phyloP scores from a whole-genome alignment of 2,113 vertebrate genomes.

The Leptobrachium leishanense region DNA sequence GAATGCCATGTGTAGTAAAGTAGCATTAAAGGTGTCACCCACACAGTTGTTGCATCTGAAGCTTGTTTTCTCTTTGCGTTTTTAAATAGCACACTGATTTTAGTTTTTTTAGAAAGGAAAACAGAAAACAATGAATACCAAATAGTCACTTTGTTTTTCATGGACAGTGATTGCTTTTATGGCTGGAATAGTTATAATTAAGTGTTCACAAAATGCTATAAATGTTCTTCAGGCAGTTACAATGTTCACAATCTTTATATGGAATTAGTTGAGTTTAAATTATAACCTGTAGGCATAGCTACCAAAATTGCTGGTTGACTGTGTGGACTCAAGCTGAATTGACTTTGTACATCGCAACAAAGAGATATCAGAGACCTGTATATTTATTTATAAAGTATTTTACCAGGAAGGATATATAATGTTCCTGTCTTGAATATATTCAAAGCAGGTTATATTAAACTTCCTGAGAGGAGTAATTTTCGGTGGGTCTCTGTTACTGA shows the following conservation, averaged over 20 bases:
- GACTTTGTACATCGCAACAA: too few relatives aligned
- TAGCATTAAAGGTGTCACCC: too few relatives aligned
- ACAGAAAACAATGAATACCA: not conserved
- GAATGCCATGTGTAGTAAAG: too few relatives aligned
- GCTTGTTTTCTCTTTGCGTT: too few relatives aligned
- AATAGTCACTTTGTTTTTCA: slow-evolving; percentile 12
- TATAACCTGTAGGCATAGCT: slow-evolving; percentile 3
- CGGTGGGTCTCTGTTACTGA: too few relatives aligned
- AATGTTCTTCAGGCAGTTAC: slow-evolving; percentile 9
- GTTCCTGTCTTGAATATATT: too few relatives aligned
- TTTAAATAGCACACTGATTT: slow-evolving; percentile 12
- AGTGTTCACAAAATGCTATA: slow-evolving; percentile 29
- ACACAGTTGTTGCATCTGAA: too few relatives aligned
- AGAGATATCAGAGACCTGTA: too few relatives aligned
- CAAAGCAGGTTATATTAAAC: too few relatives aligned
- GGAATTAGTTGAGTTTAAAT: slow-evolving; percentile 10
- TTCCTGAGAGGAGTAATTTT: too few relatives aligned
- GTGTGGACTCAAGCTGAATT: not conserved
- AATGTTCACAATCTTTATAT: slow-evolving; percentile 7
- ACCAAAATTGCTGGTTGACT: slow-evolving; percentile 4
- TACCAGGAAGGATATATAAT: too few relatives aligned
- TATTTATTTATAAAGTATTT: too few relatives aligned
- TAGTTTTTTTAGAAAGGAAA: not conserved
- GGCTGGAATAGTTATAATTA: slow-evolving; percentile 39
- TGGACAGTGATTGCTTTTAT: slow-evolving; percentile 18